Evolutionary conservation across 2,888 invertebrate species (phyloP), one percentile per base, ranked within the genome.

Genomic region (Parnassius orleans): DNA sequence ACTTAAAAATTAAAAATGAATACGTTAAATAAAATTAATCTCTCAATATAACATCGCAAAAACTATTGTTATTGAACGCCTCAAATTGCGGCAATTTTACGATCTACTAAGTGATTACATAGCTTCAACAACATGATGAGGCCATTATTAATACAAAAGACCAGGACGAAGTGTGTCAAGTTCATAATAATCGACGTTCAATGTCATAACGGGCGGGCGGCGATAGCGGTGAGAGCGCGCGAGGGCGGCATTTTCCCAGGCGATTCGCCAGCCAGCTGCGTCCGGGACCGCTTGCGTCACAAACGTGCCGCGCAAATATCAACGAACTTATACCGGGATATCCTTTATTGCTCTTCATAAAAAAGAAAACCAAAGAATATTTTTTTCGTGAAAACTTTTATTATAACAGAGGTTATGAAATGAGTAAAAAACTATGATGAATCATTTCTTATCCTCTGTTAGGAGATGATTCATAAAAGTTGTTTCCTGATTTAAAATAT

Each of bases 101-200:
- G 33, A 7, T 7, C 7, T 33, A 33, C 11, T 43, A 54, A 60
- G 24, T 54, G 50, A 47, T 54, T 48, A 48, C 44, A 60, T 11
- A 42, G 24, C 50, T 33, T n/a, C 10, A 56, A 56, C 33, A n/a
- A 47, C 14, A 19, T 41, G 50, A 14, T 14, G 14, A 41, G 12
- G 52, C 44, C 48, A 14, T 53, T 57, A 44, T 57, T 57, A 61
- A 54, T 57, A 53, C 53, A 57, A 57, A 57, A 53, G 53, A 57
- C 10, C 43, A 19, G 48, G 11, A 48, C 48, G 53, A 63, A 60
- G 74, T 78, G 70, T 76, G 79, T 70, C 76, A 81, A 81, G 80
- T 81, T 84, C 78, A 76, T 75, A 79, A 78, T 79, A 81, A 84
- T 80, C 78, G 81, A 72, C 75, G 78, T 78, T 76, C 79, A 81